Percentiles rank a stretch among this genome's conserved stretches.
phyloP scores from a whole-genome alignment of 2,113 vertebrate genomes.

The Thermophis baileyi region DNA sequence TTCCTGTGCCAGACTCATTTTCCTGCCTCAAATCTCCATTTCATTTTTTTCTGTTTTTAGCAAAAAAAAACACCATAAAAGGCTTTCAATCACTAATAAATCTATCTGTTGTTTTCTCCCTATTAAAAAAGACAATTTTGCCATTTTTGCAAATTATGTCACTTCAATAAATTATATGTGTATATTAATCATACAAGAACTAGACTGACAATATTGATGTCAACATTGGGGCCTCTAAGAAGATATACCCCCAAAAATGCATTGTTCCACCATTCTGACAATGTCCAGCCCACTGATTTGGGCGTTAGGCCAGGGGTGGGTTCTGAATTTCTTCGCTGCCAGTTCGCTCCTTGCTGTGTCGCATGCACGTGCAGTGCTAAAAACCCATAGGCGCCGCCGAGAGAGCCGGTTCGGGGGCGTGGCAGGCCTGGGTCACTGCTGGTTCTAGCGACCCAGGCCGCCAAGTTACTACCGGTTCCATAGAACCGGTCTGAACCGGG shows the following conservation, averaged over 20 bases:
- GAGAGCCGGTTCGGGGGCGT: too few relatives aligned
- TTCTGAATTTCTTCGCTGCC: too few relatives aligned
- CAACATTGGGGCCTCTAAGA: not conserved
- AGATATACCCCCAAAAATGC: not conserved
- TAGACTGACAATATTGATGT: not conserved
- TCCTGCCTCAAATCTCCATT: not conserved
- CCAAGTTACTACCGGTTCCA: too few relatives aligned
- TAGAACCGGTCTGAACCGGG: too few relatives aligned
- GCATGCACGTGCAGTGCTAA: too few relatives aligned
- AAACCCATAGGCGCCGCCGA: too few relatives aligned
- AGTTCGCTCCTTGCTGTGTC: too few relatives aligned
- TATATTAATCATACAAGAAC: not conserved
- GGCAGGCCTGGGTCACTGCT: too few relatives aligned
- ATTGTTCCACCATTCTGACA: not conserved
- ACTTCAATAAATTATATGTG: not conserved
- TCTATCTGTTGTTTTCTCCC: not conserved
- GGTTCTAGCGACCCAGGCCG: too few relatives aligned
- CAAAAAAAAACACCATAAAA: not conserved
- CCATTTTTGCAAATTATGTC: not conserved
- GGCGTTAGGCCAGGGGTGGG: not conserved
- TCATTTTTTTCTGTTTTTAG: not conserved
- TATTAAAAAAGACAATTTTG: not conserved
- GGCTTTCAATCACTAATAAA: not conserved
- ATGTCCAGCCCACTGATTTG: not conserved
- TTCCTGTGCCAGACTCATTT: not conserved